Percentiles rank a stretch among this genome's conserved stretches.
These are phyloP conservation scores for Cyanoramphus novaezelandiae DNA, from an alignment of 2,113 vertebrate species.

Conservation along the genomic window DNA sequence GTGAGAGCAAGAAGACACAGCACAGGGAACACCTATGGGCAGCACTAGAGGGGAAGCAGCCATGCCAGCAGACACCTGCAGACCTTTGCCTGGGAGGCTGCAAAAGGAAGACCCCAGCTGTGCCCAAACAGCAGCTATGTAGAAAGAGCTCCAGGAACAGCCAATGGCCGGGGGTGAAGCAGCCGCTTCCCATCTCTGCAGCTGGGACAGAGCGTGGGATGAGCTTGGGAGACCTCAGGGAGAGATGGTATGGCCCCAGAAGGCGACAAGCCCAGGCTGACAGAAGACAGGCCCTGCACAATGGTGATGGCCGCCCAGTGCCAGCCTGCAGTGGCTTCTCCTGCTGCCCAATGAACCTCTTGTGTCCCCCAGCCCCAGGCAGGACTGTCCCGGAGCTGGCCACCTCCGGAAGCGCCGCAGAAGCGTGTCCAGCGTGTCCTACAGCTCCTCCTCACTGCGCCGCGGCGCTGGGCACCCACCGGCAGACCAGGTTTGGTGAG, in stretches of 20 bases:
- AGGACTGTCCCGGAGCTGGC: background rate
- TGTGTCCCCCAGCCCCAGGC: background rate
- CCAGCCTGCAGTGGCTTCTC: background rate
- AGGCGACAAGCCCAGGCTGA: background rate
- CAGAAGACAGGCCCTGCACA: rapidly evolving
- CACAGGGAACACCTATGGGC: rapidly evolving
- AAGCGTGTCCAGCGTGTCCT: rapidly evolving
- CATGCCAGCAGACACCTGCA: no score
- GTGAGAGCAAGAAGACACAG: rapidly evolving
- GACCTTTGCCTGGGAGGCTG: background rate
- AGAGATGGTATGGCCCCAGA: rapidly evolving
- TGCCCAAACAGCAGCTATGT: background rate
- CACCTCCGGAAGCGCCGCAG: rapidly evolving
- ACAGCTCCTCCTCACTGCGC: background rate
- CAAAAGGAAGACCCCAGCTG: background rate
- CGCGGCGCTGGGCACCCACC: background rate
- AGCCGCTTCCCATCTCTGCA: background rate
- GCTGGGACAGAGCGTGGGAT: rapidly evolving
- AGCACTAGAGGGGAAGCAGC: background rate
- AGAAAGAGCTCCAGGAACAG: background rate
- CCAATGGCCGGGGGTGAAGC: rapidly evolving
- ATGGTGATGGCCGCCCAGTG: rapidly evolving
- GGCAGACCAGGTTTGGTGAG: rapidly evolving
- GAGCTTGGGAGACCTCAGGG: background rate
- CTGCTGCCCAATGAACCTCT: rapidly evolving